Evolutionary conservation across 1,140 invertebrate genomes (phyloP), one percentile per base, ranked within the genome.

Genomic region (Danaus melanippus): DNA sequence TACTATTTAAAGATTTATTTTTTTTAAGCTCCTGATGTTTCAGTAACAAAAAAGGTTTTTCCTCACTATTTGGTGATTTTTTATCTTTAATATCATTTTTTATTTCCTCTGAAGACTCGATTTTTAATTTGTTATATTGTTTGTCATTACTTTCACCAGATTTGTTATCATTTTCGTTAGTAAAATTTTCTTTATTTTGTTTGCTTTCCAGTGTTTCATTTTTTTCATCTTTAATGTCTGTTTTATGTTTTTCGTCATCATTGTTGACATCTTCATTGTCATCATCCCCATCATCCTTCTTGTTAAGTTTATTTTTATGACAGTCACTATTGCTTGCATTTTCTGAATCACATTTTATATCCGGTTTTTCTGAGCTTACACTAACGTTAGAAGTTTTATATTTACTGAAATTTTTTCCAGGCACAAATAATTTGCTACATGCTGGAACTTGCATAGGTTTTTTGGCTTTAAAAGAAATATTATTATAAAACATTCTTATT

Each of bases 401-500:
- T 8, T 58, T 57, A 44, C 32, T 60, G 53, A 70, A 60, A 12
- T 75, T 71, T 11, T 45, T 46, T 12, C 74, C 70, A 40, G 56
- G 54, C 46, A 54, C 48, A 60, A 81, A 84, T 43, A 84, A 59
- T 62, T 76, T 79, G 7, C 59, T 45, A 53, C 80, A 81, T 48
- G 64, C 66, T 9, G 65, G 56, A 5, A 56, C 10, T 42, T 60
- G 58, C 9, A 43, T 46, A 12, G 51, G 48, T 12, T 52, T 51
- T 10, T 49, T 10, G 15, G 52, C 56, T 50, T 72, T 62, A 58
- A 53, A 68, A 12, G 63, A 57, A 12, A 77, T 74, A 50, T 63
- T 74, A 51, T 75, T 76, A 50, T 84, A 84, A 12, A 84, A 47
- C 70, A 77, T 73, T 60, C 60, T 66, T 47, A 84, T 73, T 73